Base-by-base conservation (phyloP, 2,797 vertebrate genomes). In the Ctenopoma multispine region DNA sequence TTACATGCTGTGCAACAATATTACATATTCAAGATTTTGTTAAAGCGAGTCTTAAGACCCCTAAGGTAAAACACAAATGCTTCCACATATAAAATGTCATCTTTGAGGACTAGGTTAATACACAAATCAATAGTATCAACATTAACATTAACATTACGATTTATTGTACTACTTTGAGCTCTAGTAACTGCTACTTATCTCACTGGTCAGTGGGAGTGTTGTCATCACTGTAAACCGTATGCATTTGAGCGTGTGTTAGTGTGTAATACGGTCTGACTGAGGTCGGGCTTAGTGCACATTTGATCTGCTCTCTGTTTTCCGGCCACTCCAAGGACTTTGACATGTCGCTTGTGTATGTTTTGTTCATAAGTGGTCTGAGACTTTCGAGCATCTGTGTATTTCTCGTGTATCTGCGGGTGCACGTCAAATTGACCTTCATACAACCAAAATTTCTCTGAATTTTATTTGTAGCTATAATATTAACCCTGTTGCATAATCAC, bases 261-360 rank as follows among this genome's bases (percentile, higher is more conserved):
- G 74, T 81, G 89, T 89, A 89, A 90, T 75, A 63, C 14, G 49
- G 88, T 79, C 90, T 80, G 85, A 68, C 73, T 80, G 85, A 81
- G 87, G 89, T 92, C 90, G 89, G 80, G 72, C 75, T 74, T 75
- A 63, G 84, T 81, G 84, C 83, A 84, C 81, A 88, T 91, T 88
- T 89, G 89, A 93, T 91, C 90, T 81, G 72, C 82, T 87, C 73
- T 71, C 51, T 74, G 88, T 90, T 92, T 92, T 89, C 91, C 90
- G 85, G 84, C 84, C 86, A 85, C 86, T 84, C 84, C 83, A 90
- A 86, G 83, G 87, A 91, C 89, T 92, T 83, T 83, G 87, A 90
- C 88, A 80, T 78, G 66, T 83, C 24, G 31, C 79, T 81, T 79
- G 67, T 76, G 75, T 72, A 88, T 92, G 70, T 81, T 89, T 92